Conservation (phyloP, 2,113 vertebrate genomes). For the Macroglossus sobrinus region DNA sequence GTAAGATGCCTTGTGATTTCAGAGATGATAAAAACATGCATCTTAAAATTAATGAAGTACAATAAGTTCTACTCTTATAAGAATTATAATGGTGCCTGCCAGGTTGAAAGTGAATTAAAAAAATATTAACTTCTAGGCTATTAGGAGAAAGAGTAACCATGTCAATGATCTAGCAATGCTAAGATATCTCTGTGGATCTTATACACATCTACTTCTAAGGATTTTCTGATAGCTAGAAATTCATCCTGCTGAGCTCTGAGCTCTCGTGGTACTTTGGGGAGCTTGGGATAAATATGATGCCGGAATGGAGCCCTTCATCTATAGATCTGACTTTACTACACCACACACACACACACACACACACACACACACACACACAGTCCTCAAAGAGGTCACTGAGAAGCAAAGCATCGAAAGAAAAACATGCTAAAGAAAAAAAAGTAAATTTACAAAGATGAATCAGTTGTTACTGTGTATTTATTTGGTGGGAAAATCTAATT, state of each 20-base stretch:
- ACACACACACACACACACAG: neutral
- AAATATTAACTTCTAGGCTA: neutral
- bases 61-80: neutral
- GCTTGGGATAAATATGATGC: neutral
- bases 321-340: neutral
- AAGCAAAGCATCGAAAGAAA: neutral
- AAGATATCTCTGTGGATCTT: neutral
- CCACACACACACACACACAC: neutral
- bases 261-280: neutral
- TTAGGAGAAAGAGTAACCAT: neutral
- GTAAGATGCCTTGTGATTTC: neutral
- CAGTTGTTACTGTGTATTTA: neutral
- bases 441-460: neutral
- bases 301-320: neutral
- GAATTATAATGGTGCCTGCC: neutral
- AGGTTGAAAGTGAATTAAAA: neutral
- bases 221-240: constrained; percentile 16
- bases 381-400: neutral
- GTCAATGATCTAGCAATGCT: neutral
- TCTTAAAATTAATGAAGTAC: neutral
- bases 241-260: neutral
- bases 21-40: neutral
- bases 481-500: neutral
- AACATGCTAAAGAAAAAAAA: neutral
- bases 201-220: neutral